Conservation (phyloP, 2,888 invertebrate genomes). For the Eutolmus rufibarbis region DNA sequence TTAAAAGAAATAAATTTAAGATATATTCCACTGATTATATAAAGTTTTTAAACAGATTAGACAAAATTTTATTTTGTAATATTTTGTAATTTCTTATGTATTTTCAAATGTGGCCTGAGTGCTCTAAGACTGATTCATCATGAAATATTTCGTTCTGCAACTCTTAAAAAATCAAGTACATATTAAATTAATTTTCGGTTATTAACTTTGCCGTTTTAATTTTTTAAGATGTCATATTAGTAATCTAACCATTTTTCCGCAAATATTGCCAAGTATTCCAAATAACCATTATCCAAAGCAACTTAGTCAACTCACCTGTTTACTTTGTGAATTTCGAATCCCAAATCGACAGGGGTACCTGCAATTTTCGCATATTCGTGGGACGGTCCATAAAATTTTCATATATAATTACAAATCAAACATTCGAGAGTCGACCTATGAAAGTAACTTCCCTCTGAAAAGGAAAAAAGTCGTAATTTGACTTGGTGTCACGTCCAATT, state of each 20-base stretch:
- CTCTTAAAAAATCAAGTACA: neutral
- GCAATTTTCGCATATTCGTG: neutral
- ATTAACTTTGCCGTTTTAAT: neutral
- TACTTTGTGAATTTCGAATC: neutral
- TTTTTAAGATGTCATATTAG: neutral
- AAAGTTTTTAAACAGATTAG: no score
- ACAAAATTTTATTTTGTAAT: no score
- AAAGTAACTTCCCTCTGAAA: neutral
- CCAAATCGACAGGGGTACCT: neutral
- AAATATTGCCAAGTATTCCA: neutral
- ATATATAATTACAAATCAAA: neutral
- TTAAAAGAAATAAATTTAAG: no score
- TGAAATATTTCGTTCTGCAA: no score
- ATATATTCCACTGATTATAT: no score
- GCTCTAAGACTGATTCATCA: no score
- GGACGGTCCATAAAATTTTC: neutral
- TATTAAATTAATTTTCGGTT: neutral
- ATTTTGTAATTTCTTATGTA: no score
- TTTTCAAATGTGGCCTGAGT: no score
- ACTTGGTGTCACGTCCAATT: neutral
- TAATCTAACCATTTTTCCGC: neutral
- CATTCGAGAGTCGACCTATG: neutral
- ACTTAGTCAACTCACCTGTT: neutral
- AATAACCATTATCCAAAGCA: neutral
- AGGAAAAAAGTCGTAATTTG: neutral